A percentile compares a stretch with the other conserved stretches of the same genome.
Conservation (phyloP, 2,797 vertebrate species). For the Rhinella marina region DNA sequence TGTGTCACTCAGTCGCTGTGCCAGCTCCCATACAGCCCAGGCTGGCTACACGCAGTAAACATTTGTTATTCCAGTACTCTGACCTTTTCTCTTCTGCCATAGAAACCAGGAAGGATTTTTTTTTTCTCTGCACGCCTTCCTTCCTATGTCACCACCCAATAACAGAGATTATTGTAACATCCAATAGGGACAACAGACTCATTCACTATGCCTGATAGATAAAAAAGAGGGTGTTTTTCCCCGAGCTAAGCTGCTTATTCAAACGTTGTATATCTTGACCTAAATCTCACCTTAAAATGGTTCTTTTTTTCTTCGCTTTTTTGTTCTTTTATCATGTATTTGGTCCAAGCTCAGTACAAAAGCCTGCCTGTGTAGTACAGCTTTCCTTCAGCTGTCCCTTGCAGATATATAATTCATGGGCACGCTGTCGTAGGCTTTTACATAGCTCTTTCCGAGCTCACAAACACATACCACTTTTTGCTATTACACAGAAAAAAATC, state of each 20-base stretch:
- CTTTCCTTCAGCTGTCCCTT: slow-evolving; percentile 22
- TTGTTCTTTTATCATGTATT: slow-evolving; percentile 2
- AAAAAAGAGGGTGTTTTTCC: neutral
- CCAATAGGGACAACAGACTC: slow-evolving; percentile 28
- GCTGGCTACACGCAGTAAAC: slow-evolving; percentile 15
- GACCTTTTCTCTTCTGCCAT: slow-evolving; percentile 55
- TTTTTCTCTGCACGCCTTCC: slow-evolving; percentile 8
- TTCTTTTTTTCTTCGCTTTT: neutral
- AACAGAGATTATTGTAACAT: slow-evolving; percentile 22
- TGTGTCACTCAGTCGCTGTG: slow-evolving; percentile 4
- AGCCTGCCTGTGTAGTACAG: neutral
- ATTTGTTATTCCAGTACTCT: slow-evolving; percentile 46
- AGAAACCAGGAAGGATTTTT: slow-evolving; percentile 54
- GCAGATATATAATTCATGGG: slow-evolving; percentile 48
- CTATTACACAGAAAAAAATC: slow-evolving; percentile 26
- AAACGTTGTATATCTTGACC: slow-evolving; percentile 25
- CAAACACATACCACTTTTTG: slow-evolving; percentile 25
- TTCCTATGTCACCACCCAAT: slow-evolving; percentile 42
- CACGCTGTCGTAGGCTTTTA: slow-evolving; percentile 21
- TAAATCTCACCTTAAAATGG: slow-evolving; percentile 19
- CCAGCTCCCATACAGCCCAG: slow-evolving; percentile 16
- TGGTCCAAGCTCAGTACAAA: slow-evolving; percentile 10
- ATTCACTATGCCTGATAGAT: neutral
- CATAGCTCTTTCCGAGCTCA: slow-evolving; percentile 26
- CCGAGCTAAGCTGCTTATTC: slow-evolving; percentile 33